Percentiles rank a stretch among this genome's conserved stretches.
phyloP scores from a whole-genome alignment of 2,113 vertebrate genomes.

The Cochlearius cochlearius region DNA sequence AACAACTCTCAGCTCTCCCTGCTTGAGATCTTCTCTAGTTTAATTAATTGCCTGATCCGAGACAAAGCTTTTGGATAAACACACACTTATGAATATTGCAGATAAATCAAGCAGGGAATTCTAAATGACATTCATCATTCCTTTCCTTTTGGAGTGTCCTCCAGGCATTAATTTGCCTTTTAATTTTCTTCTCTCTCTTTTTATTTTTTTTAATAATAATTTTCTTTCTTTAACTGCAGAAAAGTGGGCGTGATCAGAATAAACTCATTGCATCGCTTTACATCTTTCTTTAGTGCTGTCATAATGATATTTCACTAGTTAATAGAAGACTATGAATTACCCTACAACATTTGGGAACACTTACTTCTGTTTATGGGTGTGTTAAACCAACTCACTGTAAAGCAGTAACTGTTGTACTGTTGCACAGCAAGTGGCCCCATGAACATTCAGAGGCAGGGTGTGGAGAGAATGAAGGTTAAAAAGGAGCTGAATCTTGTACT shows the following conservation, averaged over 20 bases:
- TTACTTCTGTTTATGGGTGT: neutral
- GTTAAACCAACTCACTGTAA: neutral
- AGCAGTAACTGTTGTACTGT: neutral
- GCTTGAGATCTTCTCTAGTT: slow-evolving; percentile 5
- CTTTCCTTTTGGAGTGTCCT: slow-evolving; percentile 22
- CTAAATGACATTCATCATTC: neutral
- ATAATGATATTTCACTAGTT: neutral
- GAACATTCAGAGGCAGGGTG: neutral
- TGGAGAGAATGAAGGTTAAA: neutral
- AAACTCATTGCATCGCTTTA: neutral
- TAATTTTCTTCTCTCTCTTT: neutral
- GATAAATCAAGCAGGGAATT: slow-evolving; percentile 4
- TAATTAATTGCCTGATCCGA: slow-evolving; percentile 43
- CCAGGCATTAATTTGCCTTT: neutral
- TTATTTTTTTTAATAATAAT: neutral
- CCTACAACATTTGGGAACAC: neutral
- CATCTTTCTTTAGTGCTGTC: neutral
- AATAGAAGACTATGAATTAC: neutral
- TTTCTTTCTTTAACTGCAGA: neutral
- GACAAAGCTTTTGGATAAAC: slow-evolving; percentile 47
- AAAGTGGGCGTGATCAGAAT: neutral
- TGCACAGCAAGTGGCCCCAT: neutral
- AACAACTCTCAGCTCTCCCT: neutral
- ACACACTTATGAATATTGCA: neutral
- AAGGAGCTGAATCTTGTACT: neutral